Conservation (phyloP, 2,888 invertebrate species). For the Leucoptera coffeella region DNA sequence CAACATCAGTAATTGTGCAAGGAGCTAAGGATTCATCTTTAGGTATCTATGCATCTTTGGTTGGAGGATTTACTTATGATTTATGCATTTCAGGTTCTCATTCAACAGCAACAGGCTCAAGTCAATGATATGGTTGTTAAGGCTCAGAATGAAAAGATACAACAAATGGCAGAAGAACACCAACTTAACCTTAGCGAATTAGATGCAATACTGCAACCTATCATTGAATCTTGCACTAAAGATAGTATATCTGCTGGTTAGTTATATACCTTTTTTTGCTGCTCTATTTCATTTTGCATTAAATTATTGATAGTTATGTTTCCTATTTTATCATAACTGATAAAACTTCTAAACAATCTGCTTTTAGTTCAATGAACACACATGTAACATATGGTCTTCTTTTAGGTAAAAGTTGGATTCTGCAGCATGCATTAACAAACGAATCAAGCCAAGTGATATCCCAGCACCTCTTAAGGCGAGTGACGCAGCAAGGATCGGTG, state of each 20-base stretch:
- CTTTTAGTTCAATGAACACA: not conserved
- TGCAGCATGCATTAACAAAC: constrained; percentile 78
- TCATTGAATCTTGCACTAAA: constrained; percentile 95
- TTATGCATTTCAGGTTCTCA: constrained; percentile 57
- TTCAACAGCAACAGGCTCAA: constrained; percentile 86
- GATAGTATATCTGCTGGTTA: constrained; percentile 90
- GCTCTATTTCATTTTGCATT: no score
- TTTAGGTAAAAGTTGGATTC: constrained; percentile 91
- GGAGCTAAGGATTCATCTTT: no score
- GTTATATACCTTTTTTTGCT: no score
- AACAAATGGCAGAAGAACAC: constrained; percentile 71
- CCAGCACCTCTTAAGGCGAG: constrained; percentile 84
- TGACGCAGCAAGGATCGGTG: constrained; percentile 58
- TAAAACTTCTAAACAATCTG: not conserved
- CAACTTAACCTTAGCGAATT: constrained; percentile 76
- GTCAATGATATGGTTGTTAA: constrained; percentile 77
- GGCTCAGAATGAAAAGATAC: constrained; percentile 70
- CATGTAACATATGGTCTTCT: constrained; percentile 1
- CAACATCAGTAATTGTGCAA: no score
- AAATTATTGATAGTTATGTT: no score
- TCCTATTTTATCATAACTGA: no score
- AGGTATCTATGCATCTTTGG: not conserved
- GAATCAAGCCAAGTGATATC: constrained; percentile 84
- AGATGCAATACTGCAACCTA: constrained; percentile 81
- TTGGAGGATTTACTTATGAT: not conserved